Evolutionary conservation across 2,888 invertebrate species (phyloP).

Genomic region (Nomada fucata): DNA sequence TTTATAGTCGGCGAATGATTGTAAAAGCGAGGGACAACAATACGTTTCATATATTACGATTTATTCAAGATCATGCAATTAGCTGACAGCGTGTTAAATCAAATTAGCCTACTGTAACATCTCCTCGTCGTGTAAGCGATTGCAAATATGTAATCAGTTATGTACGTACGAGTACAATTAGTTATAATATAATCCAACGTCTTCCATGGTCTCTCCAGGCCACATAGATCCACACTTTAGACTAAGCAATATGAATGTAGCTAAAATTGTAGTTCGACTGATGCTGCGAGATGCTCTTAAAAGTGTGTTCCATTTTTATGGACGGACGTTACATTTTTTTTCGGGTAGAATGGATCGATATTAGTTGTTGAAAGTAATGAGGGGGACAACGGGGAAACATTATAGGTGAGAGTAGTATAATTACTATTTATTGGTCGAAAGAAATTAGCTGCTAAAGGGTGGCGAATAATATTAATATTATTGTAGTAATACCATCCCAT

Average conservation of each 20-base stretch:
- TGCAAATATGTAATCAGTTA: slow-evolving; percentile 63
- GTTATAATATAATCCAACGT: slow-evolving; percentile 75
- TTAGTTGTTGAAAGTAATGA: slow-evolving; percentile 5
- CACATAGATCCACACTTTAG: slow-evolving; percentile 66
- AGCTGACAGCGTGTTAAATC: slow-evolving; percentile 19
- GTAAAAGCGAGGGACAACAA: neutral
- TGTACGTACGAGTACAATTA: slow-evolving; percentile 71
- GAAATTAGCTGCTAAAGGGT: neutral
- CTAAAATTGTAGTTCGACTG: slow-evolving; percentile 41
- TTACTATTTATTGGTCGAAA: neutral
- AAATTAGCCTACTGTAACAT: slow-evolving; percentile 33
- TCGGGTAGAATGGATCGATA: neutral
- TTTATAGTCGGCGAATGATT: neutral
- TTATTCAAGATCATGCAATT: slow-evolving; percentile 5
- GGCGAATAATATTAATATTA: slow-evolving; percentile 4
- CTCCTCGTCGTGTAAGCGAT: slow-evolving; percentile 48
- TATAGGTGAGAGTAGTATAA: neutral
- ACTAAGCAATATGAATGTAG: slow-evolving; percentile 63
- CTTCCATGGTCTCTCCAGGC: slow-evolving; percentile 71
- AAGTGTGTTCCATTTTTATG: neutral
- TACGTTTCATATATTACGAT: slow-evolving; percentile 12
- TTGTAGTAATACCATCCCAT: neutral
- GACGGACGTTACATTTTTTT: neutral
- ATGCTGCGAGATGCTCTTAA: slow-evolving; percentile 44
- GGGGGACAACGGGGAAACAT: neutral